A percentile compares a stretch with the other conserved stretches of the same genome.
Evolutionary conservation across 2,888 invertebrate genomes (phyloP).

Genomic region (Crocallis elinguaria): DNA sequence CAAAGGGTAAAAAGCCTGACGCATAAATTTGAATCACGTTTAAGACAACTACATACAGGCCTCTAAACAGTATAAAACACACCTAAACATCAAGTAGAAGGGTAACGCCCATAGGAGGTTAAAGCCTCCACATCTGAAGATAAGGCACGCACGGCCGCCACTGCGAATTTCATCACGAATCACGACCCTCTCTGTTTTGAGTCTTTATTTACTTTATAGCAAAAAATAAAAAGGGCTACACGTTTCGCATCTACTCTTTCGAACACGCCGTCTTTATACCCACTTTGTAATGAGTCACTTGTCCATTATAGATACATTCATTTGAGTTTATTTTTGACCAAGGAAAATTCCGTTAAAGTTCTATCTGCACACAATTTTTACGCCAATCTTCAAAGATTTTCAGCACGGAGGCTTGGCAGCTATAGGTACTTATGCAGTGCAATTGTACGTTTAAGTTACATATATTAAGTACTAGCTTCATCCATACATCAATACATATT

Average conservation of each 20-base stretch:
- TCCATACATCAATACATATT: no score
- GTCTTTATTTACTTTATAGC: constrained; percentile 59
- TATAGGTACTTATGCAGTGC: no score
- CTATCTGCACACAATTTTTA: no score
- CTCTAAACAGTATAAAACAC: constrained; percentile 29
- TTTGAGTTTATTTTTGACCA: no score
- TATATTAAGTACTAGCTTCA: no score
- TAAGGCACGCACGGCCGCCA: constrained; percentile 76
- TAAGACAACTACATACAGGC: constrained; percentile 11
- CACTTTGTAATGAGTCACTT: no score
- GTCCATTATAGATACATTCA: no score
- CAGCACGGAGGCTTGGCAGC: no score
- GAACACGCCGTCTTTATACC: neutral
- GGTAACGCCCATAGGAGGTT: constrained; percentile 51
- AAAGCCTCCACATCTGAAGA: constrained; percentile 61
- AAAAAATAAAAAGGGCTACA: constrained; percentile 51
- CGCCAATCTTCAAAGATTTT: no score
- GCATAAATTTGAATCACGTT: constrained; percentile 2
- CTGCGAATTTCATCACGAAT: constrained; percentile 61
- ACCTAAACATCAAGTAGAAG: constrained; percentile 37
- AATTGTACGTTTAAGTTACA: no score
- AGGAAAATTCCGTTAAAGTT: no score
- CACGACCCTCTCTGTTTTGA: constrained; percentile 58
- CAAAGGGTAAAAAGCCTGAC: constrained; percentile 3
- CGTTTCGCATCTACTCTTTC: constrained; percentile 15